Base-by-base conservation (phyloP, 2,888 invertebrate species). In the Meiosimyza platycephala region DNA sequence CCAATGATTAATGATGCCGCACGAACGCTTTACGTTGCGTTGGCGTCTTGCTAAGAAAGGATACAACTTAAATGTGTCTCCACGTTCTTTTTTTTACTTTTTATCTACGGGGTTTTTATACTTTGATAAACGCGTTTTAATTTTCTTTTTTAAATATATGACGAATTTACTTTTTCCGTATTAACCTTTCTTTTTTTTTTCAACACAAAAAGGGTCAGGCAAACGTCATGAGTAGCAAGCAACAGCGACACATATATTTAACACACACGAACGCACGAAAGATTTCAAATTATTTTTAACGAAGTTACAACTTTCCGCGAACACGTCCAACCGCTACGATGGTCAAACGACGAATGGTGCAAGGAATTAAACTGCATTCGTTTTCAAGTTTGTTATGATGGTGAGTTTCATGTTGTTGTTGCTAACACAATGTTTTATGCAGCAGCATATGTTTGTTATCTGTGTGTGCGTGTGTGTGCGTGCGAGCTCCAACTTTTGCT, bases 1-100 rank as follows among this genome's bases (percentile, higher is more conserved):
- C 48, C 71, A 64, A 6, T 64, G 71, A 71, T 71, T 71, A 64
- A 71, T 64, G 71, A 64, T 48, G 63, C 28, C 54, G 28, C 63
- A 33, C 28, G 50, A 13, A 18, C 15, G 51, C 22, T 12, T 59
- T 48, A 50, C 28, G 18, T 52, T 16, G 33, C 15, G 60, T 40
- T 22, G 60, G 15, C 60, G 13, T 28, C 60, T 40, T 40, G 40
- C 40, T 40, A 40, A 40, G 40, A 5, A 40, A 40, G 40, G 40
- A 40, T 40, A 40, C 40, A 40, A 28, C 28, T 28, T 28, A 28
- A 28, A 40, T 40, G 40, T 40, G 40, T 40, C 40, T 40, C 40
- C 40, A 40, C 40, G 9, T 2, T 40, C 40, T 40, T 40, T 9
- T 40, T 40, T 40, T 4, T 2, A 28, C 28, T 3, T 28, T 40